Conservation (phyloP, 2,888 invertebrate genomes). For the Himalopsyche anomala region DNA sequence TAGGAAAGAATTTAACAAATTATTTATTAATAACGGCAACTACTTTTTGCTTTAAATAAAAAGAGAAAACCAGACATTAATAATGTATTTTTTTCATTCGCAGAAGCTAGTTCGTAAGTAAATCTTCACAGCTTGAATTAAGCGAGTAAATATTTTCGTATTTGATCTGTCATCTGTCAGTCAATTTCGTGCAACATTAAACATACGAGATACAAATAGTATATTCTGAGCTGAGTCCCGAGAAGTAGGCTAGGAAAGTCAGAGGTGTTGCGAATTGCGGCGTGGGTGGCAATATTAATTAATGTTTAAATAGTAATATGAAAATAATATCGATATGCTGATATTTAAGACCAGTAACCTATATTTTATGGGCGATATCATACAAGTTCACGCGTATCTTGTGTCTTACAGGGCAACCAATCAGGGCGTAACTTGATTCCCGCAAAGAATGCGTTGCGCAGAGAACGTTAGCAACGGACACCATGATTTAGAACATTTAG, state of each 20-base stretch:
- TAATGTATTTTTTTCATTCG: too few relatives aligned
- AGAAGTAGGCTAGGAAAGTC: background rate
- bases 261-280: background rate
- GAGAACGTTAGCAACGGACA: background rate
- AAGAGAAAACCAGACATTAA: too few relatives aligned
- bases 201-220: background rate
- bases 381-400: conserved; percentile 30
- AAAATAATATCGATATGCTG: conserved; percentile 8
- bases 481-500: background rate
- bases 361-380: conserved; percentile 30
- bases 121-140: too few relatives aligned
- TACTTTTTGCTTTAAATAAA: too few relatives aligned
- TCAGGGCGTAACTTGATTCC: conserved; percentile 30
- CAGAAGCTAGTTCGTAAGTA: too few relatives aligned
- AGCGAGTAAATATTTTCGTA: too few relatives aligned
- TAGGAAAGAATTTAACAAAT: too few relatives aligned
- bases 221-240: background rate
- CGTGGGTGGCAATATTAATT: conserved; percentile 17
- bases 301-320: background rate
- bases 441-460: conserved; percentile 12
- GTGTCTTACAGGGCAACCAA: conserved; percentile 17
- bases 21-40: too few relatives aligned
- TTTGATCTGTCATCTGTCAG: too few relatives aligned
- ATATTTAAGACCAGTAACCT: conserved; percentile 26
- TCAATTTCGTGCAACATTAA: background rate